phyloP scores from a whole-genome alignment of 2,888 invertebrate species.

The Nysson spinosus region DNA sequence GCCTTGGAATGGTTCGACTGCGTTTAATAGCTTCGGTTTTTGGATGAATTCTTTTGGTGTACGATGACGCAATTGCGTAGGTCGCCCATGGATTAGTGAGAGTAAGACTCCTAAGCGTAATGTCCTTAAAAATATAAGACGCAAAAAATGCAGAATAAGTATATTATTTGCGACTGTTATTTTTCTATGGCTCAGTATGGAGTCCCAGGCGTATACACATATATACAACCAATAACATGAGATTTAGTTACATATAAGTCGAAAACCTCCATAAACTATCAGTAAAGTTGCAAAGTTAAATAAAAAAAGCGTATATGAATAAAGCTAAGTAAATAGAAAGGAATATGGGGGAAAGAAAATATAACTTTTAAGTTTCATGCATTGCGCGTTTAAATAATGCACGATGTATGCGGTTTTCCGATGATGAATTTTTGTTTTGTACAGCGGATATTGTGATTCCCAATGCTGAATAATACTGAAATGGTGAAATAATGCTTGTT shows the following conservation, averaged over 20 bases:
- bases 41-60: slow-evolving; percentile 39
- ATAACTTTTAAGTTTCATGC: slow-evolving; percentile 66
- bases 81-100: slow-evolving; percentile 34
- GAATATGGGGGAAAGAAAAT: slow-evolving; percentile 40
- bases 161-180: slow-evolving; percentile 75
- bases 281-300: slow-evolving; percentile 55
- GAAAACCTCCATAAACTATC: slow-evolving; percentile 57
- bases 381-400: slow-evolving; percentile 49
- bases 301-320: slow-evolving; percentile 50
- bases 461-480: slow-evolving; percentile 72
- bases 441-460: slow-evolving; percentile 75
- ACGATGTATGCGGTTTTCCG: slow-evolving; percentile 66
- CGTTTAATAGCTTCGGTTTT: slow-evolving; percentile 37
- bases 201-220: slow-evolving; percentile 64
- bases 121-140: slow-evolving; percentile 55
- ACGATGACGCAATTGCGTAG: slow-evolving; percentile 39
- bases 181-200: slow-evolving; percentile 74
- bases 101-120: slow-evolving; percentile 50
- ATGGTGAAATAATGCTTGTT: slow-evolving; percentile 63
- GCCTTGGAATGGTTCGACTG: slow-evolving; percentile 42
- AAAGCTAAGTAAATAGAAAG: slow-evolving; percentile 45
- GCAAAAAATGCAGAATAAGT: slow-evolving; percentile 59
- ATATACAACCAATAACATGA: slow-evolving; percentile 64
- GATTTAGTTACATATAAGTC: slow-evolving; percentile 64
- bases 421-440: slow-evolving; percentile 75